Evolutionary conservation across 2,113 vertebrate genomes (phyloP).

Genomic region (Capreolus pygargus): DNA sequence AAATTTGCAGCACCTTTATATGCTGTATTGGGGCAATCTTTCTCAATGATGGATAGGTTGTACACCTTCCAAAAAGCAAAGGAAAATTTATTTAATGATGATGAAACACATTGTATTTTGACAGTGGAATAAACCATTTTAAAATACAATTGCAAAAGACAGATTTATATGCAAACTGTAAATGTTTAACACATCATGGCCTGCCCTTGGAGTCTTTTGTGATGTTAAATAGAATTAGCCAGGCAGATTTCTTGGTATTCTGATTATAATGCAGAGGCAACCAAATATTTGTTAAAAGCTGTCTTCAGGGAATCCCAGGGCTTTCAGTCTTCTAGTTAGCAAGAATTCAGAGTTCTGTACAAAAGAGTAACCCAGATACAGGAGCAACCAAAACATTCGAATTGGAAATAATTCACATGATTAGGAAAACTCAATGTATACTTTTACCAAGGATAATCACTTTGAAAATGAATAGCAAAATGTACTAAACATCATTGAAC

Average conservation of each 20-base stretch:
- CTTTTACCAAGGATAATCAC: neutral
- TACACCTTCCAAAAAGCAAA: neutral
- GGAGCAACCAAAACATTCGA: neutral
- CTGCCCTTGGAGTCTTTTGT: neutral
- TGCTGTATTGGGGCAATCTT: neutral
- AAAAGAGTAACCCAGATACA: conserved; percentile 14
- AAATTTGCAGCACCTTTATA: neutral
- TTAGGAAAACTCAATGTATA: neutral
- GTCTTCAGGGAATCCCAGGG: neutral
- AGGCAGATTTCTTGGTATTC: neutral
- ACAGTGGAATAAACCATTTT: conserved; percentile 15
- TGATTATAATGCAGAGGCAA: neutral
- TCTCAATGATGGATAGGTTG: neutral
- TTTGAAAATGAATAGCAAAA: conserved; percentile 26
- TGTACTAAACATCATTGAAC: neutral
- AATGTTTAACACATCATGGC: neutral
- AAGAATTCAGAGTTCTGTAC: neutral
- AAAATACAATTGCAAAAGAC: neutral
- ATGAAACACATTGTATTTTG: neutral
- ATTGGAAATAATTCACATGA: neutral
- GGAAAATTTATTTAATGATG: neutral
- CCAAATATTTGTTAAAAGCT: neutral
- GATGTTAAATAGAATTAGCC: neutral
- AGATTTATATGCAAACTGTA: neutral
- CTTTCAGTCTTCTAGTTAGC: neutral